Evolutionary conservation across 2,113 vertebrate species (phyloP).

Genomic region (Tretioscincus oriximinensis): DNA sequence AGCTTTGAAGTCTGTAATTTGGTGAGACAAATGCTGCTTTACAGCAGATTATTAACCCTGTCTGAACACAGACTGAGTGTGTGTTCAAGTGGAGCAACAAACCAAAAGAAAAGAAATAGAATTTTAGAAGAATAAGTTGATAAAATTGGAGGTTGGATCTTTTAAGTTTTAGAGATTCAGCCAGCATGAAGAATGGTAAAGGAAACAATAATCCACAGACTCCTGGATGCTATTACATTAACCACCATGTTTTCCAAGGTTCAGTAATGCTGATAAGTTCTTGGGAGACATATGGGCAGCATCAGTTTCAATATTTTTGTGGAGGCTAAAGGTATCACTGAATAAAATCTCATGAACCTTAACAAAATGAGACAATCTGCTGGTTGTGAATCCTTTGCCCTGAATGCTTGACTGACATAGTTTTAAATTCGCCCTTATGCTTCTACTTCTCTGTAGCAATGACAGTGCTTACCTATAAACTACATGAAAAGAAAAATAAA

Average conservation of each 20-base stretch:
- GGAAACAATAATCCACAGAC: no score
- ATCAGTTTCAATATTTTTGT: background rate
- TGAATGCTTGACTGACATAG: slow-evolving; percentile 6
- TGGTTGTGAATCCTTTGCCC: slow-evolving; percentile 7
- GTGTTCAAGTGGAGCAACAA: no score
- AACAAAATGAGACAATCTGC: background rate
- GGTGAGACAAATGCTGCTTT: no score
- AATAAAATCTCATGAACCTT: slow-evolving; percentile 1
- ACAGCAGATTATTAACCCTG: no score
- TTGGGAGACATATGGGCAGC: background rate
- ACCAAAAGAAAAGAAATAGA: no score
- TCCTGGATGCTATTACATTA: background rate
- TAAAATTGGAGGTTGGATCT: no score
- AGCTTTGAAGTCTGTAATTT: no score
- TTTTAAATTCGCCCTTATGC: slow-evolving; percentile 4
- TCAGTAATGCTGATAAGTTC: background rate
- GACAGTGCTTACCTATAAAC: background rate
- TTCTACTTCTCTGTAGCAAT: background rate
- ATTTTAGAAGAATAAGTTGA: no score
- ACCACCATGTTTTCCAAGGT: background rate
- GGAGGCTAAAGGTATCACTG: background rate
- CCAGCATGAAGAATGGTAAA: background rate
- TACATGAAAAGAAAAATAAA: background rate
- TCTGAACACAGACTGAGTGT: no score
- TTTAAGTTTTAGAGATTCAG: background rate